Percentiles rank a stretch among this genome's conserved stretches.
These are phyloP conservation scores for Chloroceryle amazona DNA, from an alignment of 2,797 vertebrate genomes.

Conservation along the genomic window DNA sequence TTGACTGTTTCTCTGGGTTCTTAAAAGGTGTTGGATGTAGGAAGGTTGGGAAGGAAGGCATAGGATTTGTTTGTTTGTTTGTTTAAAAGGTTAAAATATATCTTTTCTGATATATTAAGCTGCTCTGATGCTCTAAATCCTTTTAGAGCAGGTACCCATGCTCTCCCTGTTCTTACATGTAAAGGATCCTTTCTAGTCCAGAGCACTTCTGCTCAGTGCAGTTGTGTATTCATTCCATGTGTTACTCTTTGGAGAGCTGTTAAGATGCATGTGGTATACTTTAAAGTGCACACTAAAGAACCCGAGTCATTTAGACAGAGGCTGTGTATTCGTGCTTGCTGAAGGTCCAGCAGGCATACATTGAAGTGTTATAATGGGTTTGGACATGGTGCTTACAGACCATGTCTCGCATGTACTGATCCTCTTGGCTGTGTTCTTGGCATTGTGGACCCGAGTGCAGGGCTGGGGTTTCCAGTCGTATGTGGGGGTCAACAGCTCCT, in stretches of 20 bases:
- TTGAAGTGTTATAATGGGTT: not conserved
- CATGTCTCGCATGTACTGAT: not conserved
- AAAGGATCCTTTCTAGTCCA: not conserved
- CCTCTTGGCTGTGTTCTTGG: not conserved
- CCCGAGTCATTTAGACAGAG: not conserved
- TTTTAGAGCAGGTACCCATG: not conserved
- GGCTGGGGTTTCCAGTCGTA: conserved; percentile 1
- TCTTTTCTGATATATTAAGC: not conserved
- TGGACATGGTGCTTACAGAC: not conserved
- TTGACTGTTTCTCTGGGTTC: not conserved
- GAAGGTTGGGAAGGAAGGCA: not conserved
- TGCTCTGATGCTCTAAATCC: not conserved
- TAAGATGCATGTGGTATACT: not conserved
- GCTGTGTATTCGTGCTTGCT: not conserved
- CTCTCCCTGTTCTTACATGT: not conserved
- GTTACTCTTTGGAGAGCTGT: not conserved
- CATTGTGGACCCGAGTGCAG: not conserved
- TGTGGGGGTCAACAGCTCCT: not conserved
- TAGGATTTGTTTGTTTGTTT: not conserved
- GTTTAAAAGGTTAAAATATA: not conserved
- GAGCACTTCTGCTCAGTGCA: not conserved
- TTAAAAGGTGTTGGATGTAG: not conserved
- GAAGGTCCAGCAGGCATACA: not conserved
- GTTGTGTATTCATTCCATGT: not conserved
- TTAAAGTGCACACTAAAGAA: not conserved